phyloP scores from a whole-genome alignment of 2,888 invertebrate genomes.

The Prenolepis imparis region DNA sequence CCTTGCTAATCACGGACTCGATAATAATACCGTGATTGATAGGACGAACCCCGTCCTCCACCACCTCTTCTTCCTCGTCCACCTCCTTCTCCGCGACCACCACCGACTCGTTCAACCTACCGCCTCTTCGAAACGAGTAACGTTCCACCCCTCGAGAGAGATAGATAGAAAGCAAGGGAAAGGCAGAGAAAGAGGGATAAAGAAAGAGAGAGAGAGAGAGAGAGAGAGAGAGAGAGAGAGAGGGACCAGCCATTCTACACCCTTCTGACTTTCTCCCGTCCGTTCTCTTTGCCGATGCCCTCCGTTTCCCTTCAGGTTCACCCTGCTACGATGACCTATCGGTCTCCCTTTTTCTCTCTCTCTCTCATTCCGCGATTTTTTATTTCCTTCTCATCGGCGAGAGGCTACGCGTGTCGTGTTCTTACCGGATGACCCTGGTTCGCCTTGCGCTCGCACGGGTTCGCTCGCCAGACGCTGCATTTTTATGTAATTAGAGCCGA shows the following conservation, averaged over 20 bases:
- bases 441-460: conserved; percentile 12
- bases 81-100: conserved; percentile 59
- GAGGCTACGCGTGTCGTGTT: conserved; percentile 54
- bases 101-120: conserved; percentile 71
- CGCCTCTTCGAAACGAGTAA: conserved; percentile 69
- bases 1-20: conserved; percentile 86
- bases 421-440: conserved; percentile 46
- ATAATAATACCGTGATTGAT: conserved; percentile 86
- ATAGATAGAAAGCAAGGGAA: conserved; percentile 17
- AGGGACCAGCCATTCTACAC: conserved; percentile 72
- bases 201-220: conserved; percentile 26
- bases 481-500: conserved; percentile 53
- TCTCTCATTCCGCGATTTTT: conserved; percentile 45
- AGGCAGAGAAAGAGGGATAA: conserved; percentile 24
- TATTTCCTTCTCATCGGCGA: conserved; percentile 51
- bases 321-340: conserved; percentile 12
- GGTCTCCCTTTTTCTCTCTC: conserved; percentile 36
- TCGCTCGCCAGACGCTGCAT: conserved; percentile 19
- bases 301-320: conserved; percentile 42
- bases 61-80: conserved; percentile 58
- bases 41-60: conserved; percentile 83
- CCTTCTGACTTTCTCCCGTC: conserved; percentile 71
- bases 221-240: conserved; percentile 20
- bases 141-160: conserved; percentile 72
- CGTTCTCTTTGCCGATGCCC: conserved; percentile 62